phyloP scores from a whole-genome alignment of 2,888 invertebrate species.

The Apamea monoglypha region DNA sequence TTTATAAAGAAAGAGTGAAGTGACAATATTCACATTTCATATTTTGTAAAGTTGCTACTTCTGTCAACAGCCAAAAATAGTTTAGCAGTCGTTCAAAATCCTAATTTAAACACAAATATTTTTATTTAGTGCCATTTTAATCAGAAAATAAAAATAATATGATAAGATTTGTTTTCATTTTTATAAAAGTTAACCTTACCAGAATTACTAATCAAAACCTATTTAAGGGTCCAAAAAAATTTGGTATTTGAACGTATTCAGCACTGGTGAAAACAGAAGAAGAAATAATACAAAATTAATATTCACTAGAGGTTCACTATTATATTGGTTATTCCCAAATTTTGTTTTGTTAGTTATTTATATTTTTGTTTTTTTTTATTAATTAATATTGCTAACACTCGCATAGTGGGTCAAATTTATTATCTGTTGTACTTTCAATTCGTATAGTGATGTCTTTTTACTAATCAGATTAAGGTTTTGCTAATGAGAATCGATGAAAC shows the following conservation, averaged over 20 bases:
- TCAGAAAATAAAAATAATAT: neutral
- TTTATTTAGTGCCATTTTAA: too few species aligned
- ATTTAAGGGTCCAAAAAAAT: rapidly evolving
- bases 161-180: neutral
- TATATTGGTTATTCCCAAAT: neutral
- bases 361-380: too few species aligned
- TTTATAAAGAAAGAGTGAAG: conserved; percentile 68
- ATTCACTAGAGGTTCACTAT: neutral
- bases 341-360: too few species aligned
- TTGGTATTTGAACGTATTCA: conserved; percentile 15
- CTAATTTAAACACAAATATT: neutral
- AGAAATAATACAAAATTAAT: neutral
- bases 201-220: neutral
- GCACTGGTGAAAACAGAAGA: neutral
- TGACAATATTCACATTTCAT: conserved; percentile 66
- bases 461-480: neutral
- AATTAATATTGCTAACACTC: neutral
- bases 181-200: neutral
- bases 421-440: conserved; percentile 20
- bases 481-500: neutral
- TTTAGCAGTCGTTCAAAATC: conserved; percentile 52
- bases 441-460: conserved; percentile 4
- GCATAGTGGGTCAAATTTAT: neutral
- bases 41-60: conserved; percentile 75
- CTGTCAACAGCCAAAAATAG: conserved; percentile 81